Percentiles rank a stretch among this genome's conserved stretches.
phyloP scores from a whole-genome alignment of 2,113 vertebrate species.

The Macquaria ambigua region DNA sequence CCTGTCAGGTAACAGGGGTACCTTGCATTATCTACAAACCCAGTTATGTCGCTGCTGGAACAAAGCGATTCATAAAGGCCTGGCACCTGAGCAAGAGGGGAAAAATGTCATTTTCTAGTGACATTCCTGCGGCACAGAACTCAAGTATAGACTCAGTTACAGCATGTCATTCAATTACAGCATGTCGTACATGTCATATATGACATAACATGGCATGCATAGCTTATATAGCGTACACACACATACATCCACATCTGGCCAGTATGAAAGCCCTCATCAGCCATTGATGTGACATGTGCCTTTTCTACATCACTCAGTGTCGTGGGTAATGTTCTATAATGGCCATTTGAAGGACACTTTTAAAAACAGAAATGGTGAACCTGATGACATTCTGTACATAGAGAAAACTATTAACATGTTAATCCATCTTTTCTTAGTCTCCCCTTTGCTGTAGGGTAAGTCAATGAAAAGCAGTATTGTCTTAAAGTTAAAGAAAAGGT shows the following conservation, averaged over 20 bases:
- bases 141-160: constrained; percentile 2
- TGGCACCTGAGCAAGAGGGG: constrained; percentile 29
- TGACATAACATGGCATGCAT: constrained; percentile 7
- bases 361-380: neutral
- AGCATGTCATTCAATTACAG: constrained; percentile 36
- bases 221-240: neutral
- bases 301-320: constrained; percentile 18
- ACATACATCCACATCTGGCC: neutral
- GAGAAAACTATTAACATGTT: neutral
- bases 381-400: neutral
- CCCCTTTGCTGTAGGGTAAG: neutral
- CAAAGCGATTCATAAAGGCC: constrained; percentile 46
- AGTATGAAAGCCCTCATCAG: constrained; percentile 9
- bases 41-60: constrained; percentile 47
- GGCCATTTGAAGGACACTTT: neutral
- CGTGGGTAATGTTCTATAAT: neutral
- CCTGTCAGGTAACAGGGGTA: constrained; percentile 55
- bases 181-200: constrained; percentile 27
- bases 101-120: constrained; percentile 35
- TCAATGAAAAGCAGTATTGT: neutral
- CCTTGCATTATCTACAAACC: constrained; percentile 52
- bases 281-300: neutral
- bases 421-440: neutral
- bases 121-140: neutral
- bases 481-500: neutral